Percentiles rank a stretch among this genome's conserved stretches.
Conservation (phyloP, 2,797 vertebrate genomes). For the Etheostoma perlongum region DNA sequence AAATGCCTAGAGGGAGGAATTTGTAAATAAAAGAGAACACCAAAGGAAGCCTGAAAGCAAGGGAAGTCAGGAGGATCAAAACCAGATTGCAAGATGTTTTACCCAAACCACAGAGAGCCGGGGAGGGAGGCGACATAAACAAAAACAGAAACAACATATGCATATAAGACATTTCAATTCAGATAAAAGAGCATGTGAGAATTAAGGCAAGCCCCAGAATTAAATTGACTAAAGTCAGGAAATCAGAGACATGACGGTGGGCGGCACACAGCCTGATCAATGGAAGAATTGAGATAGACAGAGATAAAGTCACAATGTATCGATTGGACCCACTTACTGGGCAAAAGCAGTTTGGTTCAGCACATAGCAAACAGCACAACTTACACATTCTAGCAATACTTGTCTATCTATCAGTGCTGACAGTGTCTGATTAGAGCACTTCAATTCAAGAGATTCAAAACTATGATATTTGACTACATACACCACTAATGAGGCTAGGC, state of each 20-base stretch:
- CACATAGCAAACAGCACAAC: conserved; percentile 23
- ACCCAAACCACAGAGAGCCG: conserved; percentile 27
- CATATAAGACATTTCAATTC: conserved; percentile 20
- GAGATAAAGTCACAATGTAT: conserved; percentile 39
- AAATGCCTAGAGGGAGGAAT: conserved; percentile 52
- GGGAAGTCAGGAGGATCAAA: conserved; percentile 56
- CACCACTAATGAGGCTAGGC: not conserved
- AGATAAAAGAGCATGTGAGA: conserved; percentile 17
- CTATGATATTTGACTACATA: not conserved
- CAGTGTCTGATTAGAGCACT: conserved; percentile 1
- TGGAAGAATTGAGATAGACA: conserved; percentile 30
- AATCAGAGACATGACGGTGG: conserved; percentile 35
- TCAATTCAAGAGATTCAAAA: conserved; percentile 7
- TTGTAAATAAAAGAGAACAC: conserved; percentile 68
- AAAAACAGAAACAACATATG: conserved; percentile 38
- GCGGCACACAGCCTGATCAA: conserved; percentile 46
- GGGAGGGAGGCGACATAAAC: conserved; percentile 23
- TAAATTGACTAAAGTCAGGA: conserved; percentile 11
- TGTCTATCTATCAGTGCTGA: conserved; percentile 39
- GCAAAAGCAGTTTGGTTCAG: conserved; percentile 41
- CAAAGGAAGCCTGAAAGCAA: conserved; percentile 51
- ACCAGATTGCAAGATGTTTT: conserved; percentile 47
- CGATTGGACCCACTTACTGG: conserved; percentile 39
- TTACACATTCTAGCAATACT: conserved; percentile 24
- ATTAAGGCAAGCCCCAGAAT: conserved; percentile 1